Evolutionary conservation across 2,113 vertebrate genomes (phyloP), one percentile per base, ranked within the genome.

Genomic region (Leptodactylus fuscus): DNA sequence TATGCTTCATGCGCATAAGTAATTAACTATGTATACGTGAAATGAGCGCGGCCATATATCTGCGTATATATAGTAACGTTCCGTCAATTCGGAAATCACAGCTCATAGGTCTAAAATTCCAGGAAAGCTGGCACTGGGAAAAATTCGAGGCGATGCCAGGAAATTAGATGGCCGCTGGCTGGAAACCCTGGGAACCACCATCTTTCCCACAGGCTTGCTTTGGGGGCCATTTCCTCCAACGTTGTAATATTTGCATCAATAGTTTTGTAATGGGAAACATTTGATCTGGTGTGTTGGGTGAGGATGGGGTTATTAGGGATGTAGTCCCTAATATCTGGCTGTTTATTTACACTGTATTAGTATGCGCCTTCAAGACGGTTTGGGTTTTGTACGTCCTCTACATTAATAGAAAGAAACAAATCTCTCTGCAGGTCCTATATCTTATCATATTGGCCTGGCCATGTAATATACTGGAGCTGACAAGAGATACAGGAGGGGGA

Each of bases 261-360:
- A 29, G 4, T 32, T 15, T 62, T 15, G 10, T 22, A n/a, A 2
- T 58, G 53, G 22, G 53, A 58, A 58, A 24, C 24, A 22, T 58
- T 22, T 24, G 53, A 58, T 24, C 6, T 58, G 10, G n/a, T 18
- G 48, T 16, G 18, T 51, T 51, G 48, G 13, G 13, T 51, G 16
- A 51, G 5, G 48, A 51, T 18, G 18, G 48, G 18, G 48, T 5
- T 51, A 18, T 2, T 2, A 6, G 48, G 16, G 18, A 2, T 70
- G 60, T 6, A 11, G 24, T 10, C 0, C 16, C 18, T 48, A 7
- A 32, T 15, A 48, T 34, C 16, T 38, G 11, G 32, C 2, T n/a
- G 46, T 70, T 70, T 71, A 48, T 49, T 75, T 27, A 27, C 65
- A 53, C 81, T n/a, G 10, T 16, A 53, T 32, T 70, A 51, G 20